Conservation (phyloP, 2,797 vertebrate species). For the Pseudochaenichthys georgianus region DNA sequence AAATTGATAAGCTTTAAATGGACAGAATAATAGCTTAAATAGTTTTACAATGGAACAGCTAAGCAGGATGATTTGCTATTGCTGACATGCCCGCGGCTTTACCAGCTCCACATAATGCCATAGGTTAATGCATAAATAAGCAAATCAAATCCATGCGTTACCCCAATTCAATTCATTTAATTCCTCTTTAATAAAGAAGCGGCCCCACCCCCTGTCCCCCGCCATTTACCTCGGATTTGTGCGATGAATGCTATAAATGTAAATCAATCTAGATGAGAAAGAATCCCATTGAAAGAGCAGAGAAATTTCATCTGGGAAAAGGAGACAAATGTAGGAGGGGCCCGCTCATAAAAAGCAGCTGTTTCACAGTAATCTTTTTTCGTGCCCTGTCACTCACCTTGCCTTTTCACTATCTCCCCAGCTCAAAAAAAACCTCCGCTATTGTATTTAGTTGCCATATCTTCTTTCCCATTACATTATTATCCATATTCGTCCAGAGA, state of each 20-base stretch:
- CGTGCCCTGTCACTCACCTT: constrained; percentile 92
- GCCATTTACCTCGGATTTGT: constrained; percentile 82
- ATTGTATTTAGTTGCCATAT: constrained; percentile 82
- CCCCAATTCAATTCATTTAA: constrained; percentile 91
- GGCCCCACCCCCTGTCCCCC: constrained; percentile 81
- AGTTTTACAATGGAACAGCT: constrained; percentile 78
- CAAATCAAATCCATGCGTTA: constrained; percentile 90
- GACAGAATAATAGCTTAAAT: constrained; percentile 78
- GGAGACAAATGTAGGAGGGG: constrained; percentile 77
- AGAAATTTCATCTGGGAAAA: constrained; percentile 86
- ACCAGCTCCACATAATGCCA: constrained; percentile 78
- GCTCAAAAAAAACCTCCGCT: constrained; percentile 64
- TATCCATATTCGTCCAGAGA: constrained; percentile 77
- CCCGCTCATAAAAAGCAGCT: constrained; percentile 89
- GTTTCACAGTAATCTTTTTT: constrained; percentile 93
- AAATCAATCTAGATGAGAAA: constrained; percentile 91
- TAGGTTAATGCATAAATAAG: constrained; percentile 89
- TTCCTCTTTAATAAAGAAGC: constrained; percentile 90
- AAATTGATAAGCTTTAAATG: constrained; percentile 84
- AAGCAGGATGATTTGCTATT: constrained; percentile 77
- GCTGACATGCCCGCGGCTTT: constrained; percentile 81
- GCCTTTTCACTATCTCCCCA: constrained; percentile 86
- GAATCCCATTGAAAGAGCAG: constrained; percentile 86
- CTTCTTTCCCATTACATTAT: constrained; percentile 81
- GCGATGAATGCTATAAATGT: constrained; percentile 92